Conservation (phyloP, 2,113 vertebrate genomes). For the Ceratotherium simum region DNA sequence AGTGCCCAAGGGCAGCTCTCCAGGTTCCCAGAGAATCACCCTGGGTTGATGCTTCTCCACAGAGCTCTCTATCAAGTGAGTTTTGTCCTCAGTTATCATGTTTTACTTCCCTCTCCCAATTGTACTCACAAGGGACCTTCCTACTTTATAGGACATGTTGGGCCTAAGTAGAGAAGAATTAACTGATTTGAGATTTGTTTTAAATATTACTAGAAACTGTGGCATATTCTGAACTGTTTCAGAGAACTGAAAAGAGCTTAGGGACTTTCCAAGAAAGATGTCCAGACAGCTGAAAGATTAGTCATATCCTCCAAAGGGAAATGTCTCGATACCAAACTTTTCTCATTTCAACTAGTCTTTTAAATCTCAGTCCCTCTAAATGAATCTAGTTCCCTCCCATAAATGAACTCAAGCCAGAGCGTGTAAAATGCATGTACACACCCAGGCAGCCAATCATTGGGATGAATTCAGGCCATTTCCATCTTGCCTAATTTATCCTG, state of each 20-base stretch:
- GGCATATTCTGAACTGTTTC: not conserved
- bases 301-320: not conserved
- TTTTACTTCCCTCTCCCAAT: not conserved
- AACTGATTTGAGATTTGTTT: not conserved
- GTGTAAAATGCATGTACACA: not conserved
- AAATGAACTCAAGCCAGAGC: not conserved
- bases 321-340: not conserved
- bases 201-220: not conserved
- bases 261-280: not conserved
- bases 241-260: slow-evolving; percentile 23
- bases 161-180: not conserved
- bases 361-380: not conserved
- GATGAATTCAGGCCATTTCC: not conserved
- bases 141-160: not conserved
- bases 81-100: not conserved
- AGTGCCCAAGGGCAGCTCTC: too few relatives aligned
- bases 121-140: not conserved
- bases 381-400: not conserved
- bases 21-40: not conserved
- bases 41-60: not conserved
- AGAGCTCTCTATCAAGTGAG: not conserved
- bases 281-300: not conserved
- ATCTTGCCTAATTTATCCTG: not conserved
- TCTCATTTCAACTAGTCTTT: slow-evolving; percentile 24
- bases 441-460: not conserved